phyloP scores from a whole-genome alignment of 2,113 vertebrate species.

The Thinocorus orbignyianus region DNA sequence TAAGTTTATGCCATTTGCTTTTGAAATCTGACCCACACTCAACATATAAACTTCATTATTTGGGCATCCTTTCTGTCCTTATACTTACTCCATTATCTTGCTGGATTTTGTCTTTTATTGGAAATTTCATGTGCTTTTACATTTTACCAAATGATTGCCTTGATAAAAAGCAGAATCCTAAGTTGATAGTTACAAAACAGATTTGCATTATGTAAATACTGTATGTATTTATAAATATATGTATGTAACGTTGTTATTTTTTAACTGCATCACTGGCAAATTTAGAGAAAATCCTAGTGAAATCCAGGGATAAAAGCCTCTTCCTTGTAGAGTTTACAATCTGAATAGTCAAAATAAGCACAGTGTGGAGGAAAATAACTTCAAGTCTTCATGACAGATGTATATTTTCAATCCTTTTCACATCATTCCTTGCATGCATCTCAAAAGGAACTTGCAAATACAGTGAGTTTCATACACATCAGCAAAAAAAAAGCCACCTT shows the following conservation, averaged over 20 bases:
- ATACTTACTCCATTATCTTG: neutral
- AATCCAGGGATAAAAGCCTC: neutral
- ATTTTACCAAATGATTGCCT: neutral
- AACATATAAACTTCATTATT: neutral
- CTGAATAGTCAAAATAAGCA: neutral
- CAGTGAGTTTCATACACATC: neutral
- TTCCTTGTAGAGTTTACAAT: neutral
- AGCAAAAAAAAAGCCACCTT: neutral
- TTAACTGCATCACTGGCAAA: neutral
- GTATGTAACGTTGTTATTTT: neutral
- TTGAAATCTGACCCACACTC: slow-evolving; percentile 41
- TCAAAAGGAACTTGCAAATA: neutral
- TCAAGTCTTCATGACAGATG: neutral
- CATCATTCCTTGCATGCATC: neutral
- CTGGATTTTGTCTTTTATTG: neutral
- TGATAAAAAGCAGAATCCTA: neutral
- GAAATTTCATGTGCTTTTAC: neutral
- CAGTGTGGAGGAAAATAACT: neutral
- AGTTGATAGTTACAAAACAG: neutral
- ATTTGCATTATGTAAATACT: neutral
- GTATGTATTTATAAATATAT: neutral
- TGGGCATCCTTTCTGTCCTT: neutral
- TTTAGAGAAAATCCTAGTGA: neutral
- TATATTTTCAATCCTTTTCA: neutral
- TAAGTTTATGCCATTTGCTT: slow-evolving; percentile 24